Evolutionary conservation across 2,797 vertebrate genomes (phyloP).

Genomic region (Spinus olivaceus): DNA sequence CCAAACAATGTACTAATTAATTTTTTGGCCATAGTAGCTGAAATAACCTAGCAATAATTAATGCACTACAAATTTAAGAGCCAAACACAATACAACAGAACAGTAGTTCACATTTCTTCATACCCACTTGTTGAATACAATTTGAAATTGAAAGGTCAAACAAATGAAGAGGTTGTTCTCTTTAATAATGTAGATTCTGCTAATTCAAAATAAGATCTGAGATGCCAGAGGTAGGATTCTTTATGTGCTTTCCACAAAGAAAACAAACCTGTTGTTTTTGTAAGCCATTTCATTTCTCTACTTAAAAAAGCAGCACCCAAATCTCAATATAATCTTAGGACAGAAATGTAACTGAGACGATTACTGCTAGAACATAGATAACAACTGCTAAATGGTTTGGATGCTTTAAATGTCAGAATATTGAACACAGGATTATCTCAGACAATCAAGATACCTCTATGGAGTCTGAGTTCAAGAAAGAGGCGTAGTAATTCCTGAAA

Average conservation of each 20-base stretch:
- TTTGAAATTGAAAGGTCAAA: background rate
- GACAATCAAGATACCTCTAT: background rate
- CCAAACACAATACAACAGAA: background rate
- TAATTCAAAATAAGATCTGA: constrained; percentile 20
- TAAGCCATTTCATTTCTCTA: background rate
- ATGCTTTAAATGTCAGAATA: background rate
- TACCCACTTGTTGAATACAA: background rate
- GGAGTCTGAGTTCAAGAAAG: background rate
- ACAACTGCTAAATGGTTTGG: background rate
- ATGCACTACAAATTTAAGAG: background rate
- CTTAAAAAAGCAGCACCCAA: background rate
- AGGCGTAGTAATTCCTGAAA: background rate
- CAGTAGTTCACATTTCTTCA: background rate
- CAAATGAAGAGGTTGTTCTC: background rate
- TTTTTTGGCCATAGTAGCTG: background rate
- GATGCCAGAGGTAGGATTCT: background rate
- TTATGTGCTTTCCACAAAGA: background rate
- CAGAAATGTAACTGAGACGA: background rate
- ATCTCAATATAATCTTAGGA: background rate
- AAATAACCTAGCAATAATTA: background rate
- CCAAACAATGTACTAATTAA: background rate
- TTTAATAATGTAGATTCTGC: background rate
- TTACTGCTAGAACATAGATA: background rate
- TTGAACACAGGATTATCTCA: background rate
- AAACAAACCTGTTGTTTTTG: background rate